These are phyloP conservation scores for Lycia hirtaria DNA, from an alignment of 2,888 invertebrate genomes.

Conservation along the genomic window DNA sequence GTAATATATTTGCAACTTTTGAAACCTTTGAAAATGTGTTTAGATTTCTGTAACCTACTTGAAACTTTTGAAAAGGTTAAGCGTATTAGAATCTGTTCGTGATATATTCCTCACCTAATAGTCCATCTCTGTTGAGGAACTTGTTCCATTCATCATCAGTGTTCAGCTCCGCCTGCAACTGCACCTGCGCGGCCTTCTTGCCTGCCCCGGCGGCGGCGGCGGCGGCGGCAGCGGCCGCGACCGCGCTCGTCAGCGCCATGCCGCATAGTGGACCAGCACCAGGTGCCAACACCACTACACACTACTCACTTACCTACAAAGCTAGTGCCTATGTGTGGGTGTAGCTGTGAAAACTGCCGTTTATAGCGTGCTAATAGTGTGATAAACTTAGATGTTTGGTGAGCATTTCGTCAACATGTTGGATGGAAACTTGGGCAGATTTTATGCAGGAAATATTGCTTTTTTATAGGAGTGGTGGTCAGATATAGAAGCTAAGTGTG, in stretches of 20 bases:
- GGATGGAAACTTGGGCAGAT: not conserved
- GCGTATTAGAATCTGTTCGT: no score
- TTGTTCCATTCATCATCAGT: constrained; percentile 95
- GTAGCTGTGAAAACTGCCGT: not conserved
- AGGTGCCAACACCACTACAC: constrained; percentile 18
- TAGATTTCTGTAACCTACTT: no score
- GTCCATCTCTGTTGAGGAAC: constrained; percentile 90
- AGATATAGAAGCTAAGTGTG: not conserved
- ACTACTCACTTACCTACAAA: not conserved
- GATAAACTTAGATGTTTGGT: not conserved
- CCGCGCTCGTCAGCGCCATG: constrained; percentile 77
- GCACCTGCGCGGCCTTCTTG: constrained; percentile 91
- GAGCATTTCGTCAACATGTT: not conserved
- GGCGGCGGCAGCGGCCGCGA: constrained; percentile 72
- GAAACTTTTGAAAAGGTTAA: no score
- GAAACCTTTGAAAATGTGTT: no score
- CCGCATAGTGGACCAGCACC: constrained; percentile 46
- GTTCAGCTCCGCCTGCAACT: constrained; percentile 92
- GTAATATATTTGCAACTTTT: no score
- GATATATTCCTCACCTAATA: constrained; percentile 91
- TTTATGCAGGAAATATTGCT: not conserved
- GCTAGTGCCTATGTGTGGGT: not conserved
- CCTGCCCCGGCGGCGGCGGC: constrained; percentile 80
- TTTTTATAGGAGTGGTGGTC: not conserved
- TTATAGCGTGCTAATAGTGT: not conserved